Base-by-base conservation (phyloP, 1,140 invertebrate genomes). In the Drosophila nigrodunni region DNA sequence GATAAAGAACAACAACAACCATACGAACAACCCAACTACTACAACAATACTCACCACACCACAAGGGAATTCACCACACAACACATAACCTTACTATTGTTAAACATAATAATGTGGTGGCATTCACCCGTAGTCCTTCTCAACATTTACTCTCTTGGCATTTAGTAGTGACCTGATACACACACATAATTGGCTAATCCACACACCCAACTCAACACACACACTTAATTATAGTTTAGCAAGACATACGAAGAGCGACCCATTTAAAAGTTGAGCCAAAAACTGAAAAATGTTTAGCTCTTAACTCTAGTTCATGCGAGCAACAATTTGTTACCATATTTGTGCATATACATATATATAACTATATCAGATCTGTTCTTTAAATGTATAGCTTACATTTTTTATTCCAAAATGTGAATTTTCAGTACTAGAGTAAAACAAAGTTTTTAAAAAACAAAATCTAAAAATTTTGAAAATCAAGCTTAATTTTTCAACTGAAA, bases 171-270 rank as follows among this genome's bases (percentile, higher is more conserved):
- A 2, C 44, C 18, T 11, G 4, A 55, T 49, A 57, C 49, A 57
- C 68, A 69, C 49, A 60, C 65, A 54, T 46, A 30, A 68, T 50
- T 49, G 62, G 25, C 18, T 57, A 62, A 69, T 30, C 25, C 25
- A 30, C 25, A 30, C 25, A 4, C 25, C 25, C 37, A 39, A 39
- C 39, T 71, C 54, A 66, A 62, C 37, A 69, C 34, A 47, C 8
- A 74, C 7, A 62, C 52, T 39, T 25, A 57, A 30, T 2, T 9
- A 34, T 47, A 61, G 43, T 37, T 25, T 72, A 66, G 69, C 41
- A 86, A 64, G 61, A 67, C 81, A 85, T 86, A 85, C 81, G 78
- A 78, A 67, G 54, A 54, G 37, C 11, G 49, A 43, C 41, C 62
- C 76, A 74, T 68, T 68, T 2, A 15, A 15, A 64, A 55, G 8